Evolutionary conservation across 2,797 vertebrate genomes (phyloP).

Genomic region (Melanotaenia nigrans): DNA sequence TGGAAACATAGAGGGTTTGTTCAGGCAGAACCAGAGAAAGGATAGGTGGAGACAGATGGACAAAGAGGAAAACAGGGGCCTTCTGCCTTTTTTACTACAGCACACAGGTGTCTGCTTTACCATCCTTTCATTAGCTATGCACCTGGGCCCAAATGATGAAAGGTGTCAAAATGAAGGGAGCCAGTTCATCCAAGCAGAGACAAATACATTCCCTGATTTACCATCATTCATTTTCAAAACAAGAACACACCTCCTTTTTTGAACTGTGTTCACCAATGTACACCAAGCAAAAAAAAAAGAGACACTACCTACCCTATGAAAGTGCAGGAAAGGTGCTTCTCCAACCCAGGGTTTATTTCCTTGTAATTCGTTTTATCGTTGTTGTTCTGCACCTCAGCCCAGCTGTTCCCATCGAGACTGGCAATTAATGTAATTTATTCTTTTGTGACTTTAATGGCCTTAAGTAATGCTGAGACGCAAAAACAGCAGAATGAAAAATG

Average conservation of each 20-base stretch:
- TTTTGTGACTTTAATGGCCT: constrained; percentile 83
- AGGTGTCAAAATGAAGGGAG: constrained; percentile 47
- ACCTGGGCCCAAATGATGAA: constrained; percentile 64
- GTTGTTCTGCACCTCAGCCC: constrained; percentile 77
- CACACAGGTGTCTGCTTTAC: constrained; percentile 71
- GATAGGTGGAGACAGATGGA: constrained; percentile 62
- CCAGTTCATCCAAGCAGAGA: constrained; percentile 36
- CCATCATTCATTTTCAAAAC: constrained; percentile 11
- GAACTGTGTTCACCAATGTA: constrained; percentile 27
- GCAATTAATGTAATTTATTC: constrained; percentile 84
- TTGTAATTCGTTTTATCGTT: constrained; percentile 77
- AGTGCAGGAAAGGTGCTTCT: constrained; percentile 55
- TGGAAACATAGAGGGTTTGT: constrained; percentile 47
- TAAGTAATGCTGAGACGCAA: constrained; percentile 78
- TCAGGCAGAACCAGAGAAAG: constrained; percentile 57
- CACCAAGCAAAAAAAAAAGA: constrained; percentile 19
- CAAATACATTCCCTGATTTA: constrained; percentile 15
- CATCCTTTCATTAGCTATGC: constrained; percentile 67
- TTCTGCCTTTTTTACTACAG: constrained; percentile 36
- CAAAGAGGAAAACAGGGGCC: constrained; percentile 30
- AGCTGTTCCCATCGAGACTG: constrained; percentile 80
- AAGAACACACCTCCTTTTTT: constrained; percentile 20
- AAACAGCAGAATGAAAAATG: constrained; percentile 73
- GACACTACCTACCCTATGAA: constrained; percentile 30
- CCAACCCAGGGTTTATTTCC: constrained; percentile 73